Conservation (phyloP, 2,888 invertebrate species). For the Tinea pellionella region DNA sequence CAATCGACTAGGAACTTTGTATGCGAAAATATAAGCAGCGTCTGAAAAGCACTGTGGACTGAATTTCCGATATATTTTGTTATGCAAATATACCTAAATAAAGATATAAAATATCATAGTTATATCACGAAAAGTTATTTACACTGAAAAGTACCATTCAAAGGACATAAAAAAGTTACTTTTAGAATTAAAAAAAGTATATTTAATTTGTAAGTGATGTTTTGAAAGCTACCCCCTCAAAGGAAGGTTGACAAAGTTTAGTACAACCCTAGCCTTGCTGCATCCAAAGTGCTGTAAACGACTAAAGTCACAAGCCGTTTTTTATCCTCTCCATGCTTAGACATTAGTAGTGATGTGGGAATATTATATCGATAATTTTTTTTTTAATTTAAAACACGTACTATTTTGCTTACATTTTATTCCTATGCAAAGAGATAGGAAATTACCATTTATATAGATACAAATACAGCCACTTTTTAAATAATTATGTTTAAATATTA, state of each 20-base stretch:
- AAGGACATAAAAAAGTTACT: background rate
- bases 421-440: too few species aligned
- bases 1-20: too few species aligned
- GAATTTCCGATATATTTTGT: too few species aligned
- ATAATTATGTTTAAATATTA: too few species aligned
- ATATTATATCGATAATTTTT: background rate
- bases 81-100: too few species aligned
- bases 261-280: background rate
- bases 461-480: too few species aligned
- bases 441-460: too few species aligned
- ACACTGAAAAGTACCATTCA: background rate
- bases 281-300: conserved; percentile 12
- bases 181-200: background rate
- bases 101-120: too few species aligned
- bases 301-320: conserved; percentile 7
- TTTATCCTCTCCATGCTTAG: conserved; percentile 9
- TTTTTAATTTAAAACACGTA: too few species aligned
- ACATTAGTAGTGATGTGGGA: background rate
- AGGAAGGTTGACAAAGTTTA: background rate
- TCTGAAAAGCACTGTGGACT: too few species aligned
- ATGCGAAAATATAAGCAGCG: too few species aligned
- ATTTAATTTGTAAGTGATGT: conserved; percentile 4
- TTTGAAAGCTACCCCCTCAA: background rate
- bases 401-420: too few species aligned
- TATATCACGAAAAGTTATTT: background rate